Evolutionary conservation across 2,888 invertebrate genomes (phyloP), one percentile per base, ranked within the genome.

Genomic region (Himalopsyche anomala): DNA sequence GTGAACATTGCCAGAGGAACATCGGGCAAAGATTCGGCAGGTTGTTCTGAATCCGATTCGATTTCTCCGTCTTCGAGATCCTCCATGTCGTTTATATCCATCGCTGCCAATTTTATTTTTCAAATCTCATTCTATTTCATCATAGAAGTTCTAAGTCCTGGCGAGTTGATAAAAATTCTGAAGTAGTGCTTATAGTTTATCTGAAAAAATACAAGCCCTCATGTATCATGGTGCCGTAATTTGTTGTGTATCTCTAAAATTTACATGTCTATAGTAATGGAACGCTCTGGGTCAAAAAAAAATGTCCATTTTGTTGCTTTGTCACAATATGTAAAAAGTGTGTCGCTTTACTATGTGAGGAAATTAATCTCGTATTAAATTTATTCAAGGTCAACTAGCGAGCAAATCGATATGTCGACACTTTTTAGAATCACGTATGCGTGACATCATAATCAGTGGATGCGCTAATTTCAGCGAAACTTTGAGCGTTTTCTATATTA

Each of bases 21-120:
- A 56, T 9, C 82, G 11, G 9, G 80, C 51, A 51, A 80, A 45
- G 38, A 79, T 86, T 91, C 91, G 8, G 89, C 88, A 79, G 89
- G 92, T 89, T 94, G 92, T 89, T 94, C 94, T 54, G 93, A 93
- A 88, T 94, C 94, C 87, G 94, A 94, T 89, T 97, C 97, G 89
- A 97, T 97, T 91, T 97, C 97, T 81, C 97, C 97, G 90, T 97
- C 97, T 92, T 98, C 97, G 89, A 97, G 93, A 91, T 97, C 97
- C 90, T 96, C 94, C 28, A 86, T n/a, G 81, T 84, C 92, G 56
- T 54, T 84, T 28, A 19, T 62, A 28, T 86, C 86, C 55, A 55
- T 36, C 6, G 69, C 81, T 11, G 86, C 83, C 87, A 87, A 86
- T 51, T 17, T 82, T 19, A 83, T 85, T 74, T 36, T 36, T 74